Evolutionary conservation across 2,888 invertebrate species (phyloP), one percentile per base, ranked within the genome.

Genomic region (Argyra leucocephala): DNA sequence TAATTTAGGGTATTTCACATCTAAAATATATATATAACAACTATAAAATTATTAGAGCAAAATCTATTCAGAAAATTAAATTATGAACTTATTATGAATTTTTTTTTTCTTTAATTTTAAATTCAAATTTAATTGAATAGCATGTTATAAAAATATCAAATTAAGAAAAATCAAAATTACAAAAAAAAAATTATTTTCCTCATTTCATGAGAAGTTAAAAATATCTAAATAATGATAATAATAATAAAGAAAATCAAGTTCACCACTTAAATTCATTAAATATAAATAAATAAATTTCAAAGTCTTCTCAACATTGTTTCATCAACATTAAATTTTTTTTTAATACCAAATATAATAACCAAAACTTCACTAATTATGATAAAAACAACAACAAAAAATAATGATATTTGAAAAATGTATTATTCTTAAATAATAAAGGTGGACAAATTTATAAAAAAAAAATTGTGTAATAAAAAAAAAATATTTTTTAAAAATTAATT

Each of bases 271-370:
- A 31, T 31, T 31, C 10, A 7, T 31, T 7, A 31, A 31, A 31
- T 7, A 31, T 10, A 31, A 31, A 31, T 48, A 18, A 48, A 12
- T 18, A 48, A 48, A 7, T 31, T 31, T 31, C 12, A 48, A 48
- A 48, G 5, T 48, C n/a, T 48, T 48, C 48, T 48, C 48, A 48
- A 48, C 48, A 48, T 48, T 48, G 48, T 48, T 48, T 48, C n/a
- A n/a, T 15, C 48, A 48, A 48, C 48, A 48, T 48, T 48, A 48
- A 48, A 48, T 12, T 31, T n/a, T n/a, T n/a, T n/a, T n/a, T n/a
- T n/a, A n/a, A n/a, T n/a, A n/a, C n/a, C n/a, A n/a, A n/a, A n/a
- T n/a, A n/a, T n/a, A n/a, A n/a, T n/a, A n/a, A n/a, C n/a, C n/a
- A n/a, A n/a, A n/a, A n/a, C n/a, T n/a, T n/a, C n/a, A n/a, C n/a